Base-by-base conservation (phyloP, 1,140 invertebrate genomes). In the Hycleus cichorii region DNA sequence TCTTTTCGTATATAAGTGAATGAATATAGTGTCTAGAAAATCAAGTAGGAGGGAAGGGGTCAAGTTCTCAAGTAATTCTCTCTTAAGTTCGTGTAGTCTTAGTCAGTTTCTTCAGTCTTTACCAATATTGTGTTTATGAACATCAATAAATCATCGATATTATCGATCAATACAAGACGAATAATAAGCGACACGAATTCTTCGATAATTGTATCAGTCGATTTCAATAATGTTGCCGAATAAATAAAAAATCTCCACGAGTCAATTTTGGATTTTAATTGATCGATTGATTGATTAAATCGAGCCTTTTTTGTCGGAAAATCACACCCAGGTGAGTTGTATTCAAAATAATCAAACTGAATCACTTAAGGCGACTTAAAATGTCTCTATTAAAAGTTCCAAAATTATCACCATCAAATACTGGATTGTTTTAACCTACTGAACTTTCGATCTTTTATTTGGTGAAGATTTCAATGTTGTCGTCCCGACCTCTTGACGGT, bases 21-120 rank as follows among this genome's bases (percentile, higher is more conserved):
- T 53, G 51, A 53, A 45, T 52, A 40, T 51, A 47, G 51, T 43
- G 51, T 53, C 51, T 51, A 59, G 62, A 61, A 59, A 64, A 64
- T 57, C 60, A 61, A 59, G 50, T 51, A 40, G 46, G 51, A 53
- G 47, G 61, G 53, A 59, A 57, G 61, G 61, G 59, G 51, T 60
- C 58, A 60, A 47, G 59, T 61, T 59, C 32, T 32, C 32, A 32
- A 59, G 54, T 57, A 64, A 57, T 61, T 58, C 59, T 64, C 59
- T 56, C 32, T 32, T 32, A 32, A 32, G 32, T 32, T 7, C 7
- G 32, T 32, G 32, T 32, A 32, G 32, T 32, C 32, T 32, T 32
- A 32, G 32, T 32, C 32, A 5, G 56, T 64, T 52, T 63, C 53
- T 59, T 60, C 63, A 64, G 63, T 64, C 63, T 61, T 56, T 60